These are phyloP conservation scores for Leptodactylus fallax DNA, from an alignment of 2,797 vertebrate genomes.

Conservation along the genomic window DNA sequence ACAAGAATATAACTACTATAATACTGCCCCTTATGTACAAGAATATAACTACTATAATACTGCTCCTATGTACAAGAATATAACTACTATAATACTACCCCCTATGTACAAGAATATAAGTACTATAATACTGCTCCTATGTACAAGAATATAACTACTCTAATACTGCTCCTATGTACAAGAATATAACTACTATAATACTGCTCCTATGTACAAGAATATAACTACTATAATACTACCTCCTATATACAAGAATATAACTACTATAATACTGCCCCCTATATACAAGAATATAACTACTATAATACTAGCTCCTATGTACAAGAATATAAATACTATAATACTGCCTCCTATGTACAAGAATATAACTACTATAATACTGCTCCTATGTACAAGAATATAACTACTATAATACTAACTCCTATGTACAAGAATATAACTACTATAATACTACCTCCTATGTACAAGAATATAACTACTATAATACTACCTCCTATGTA, in stretches of 20 bases:
- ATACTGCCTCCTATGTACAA: background rate
- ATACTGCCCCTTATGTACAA: conserved; percentile 3
- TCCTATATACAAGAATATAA: conserved; percentile 4
- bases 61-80: conserved; percentile 9
- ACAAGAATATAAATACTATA: conserved; percentile 9
- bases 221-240: conserved; percentile 5
- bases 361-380: conserved; percentile 18
- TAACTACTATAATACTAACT: conserved; percentile 8
- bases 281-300: background rate
- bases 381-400: background rate
- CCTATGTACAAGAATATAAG: conserved; percentile 2
- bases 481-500: conserved; percentile 2
- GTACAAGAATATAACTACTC: conserved; percentile 1
- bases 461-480: conserved; percentile 8
- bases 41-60: conserved; percentile 22
- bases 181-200: conserved; percentile 10
- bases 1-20: conserved; percentile 19
- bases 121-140: conserved; percentile 9
- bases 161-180: background rate
- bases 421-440: conserved; percentile 9
- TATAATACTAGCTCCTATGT: background rate
- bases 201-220: background rate
- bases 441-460: conserved; percentile 14
- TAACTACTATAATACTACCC: background rate
- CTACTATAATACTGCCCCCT: conserved; percentile 1